Percentiles rank a stretch among this genome's conserved stretches.
These are phyloP conservation scores for Uromys caudimaculatus DNA, from an alignment of 2,797 vertebrate genomes.

Conservation along the genomic window DNA sequence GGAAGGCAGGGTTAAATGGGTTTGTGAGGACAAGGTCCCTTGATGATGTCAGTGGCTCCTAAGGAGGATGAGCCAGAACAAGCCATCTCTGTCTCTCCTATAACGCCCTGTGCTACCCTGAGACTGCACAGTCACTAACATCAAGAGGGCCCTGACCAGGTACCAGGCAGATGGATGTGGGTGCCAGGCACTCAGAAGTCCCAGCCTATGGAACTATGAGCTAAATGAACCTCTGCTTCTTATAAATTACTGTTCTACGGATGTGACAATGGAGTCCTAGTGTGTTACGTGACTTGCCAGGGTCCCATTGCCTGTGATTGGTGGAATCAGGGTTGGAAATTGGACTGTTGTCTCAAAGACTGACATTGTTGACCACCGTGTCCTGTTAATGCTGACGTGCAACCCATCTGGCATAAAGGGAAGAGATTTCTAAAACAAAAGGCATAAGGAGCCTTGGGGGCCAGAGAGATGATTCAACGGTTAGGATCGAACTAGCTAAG, in stretches of 20 bases:
- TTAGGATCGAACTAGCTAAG: neutral
- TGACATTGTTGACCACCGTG: accelerated
- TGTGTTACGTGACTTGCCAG: neutral
- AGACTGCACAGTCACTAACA: neutral
- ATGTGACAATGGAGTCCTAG: neutral
- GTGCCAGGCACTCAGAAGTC: neutral
- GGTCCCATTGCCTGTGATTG: accelerated
- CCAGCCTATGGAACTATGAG: neutral
- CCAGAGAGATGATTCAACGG: neutral
- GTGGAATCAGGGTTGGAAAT: neutral
- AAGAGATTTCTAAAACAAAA: neutral
- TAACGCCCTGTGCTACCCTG: neutral
- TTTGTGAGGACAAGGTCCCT: no score
- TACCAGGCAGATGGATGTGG: neutral
- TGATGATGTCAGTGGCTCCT: neutral
- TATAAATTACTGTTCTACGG: neutral
- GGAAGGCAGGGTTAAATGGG: neutral
- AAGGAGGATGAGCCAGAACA: neutral
- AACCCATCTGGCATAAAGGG: accelerated
- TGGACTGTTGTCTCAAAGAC: no score
- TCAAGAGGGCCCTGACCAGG: neutral
- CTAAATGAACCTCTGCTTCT: neutral
- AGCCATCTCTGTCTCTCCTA: no score
- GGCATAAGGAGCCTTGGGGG: neutral
- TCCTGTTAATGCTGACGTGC: neutral